phyloP scores from a whole-genome alignment of 2,113 vertebrate species.

The Hyla sarda region DNA sequence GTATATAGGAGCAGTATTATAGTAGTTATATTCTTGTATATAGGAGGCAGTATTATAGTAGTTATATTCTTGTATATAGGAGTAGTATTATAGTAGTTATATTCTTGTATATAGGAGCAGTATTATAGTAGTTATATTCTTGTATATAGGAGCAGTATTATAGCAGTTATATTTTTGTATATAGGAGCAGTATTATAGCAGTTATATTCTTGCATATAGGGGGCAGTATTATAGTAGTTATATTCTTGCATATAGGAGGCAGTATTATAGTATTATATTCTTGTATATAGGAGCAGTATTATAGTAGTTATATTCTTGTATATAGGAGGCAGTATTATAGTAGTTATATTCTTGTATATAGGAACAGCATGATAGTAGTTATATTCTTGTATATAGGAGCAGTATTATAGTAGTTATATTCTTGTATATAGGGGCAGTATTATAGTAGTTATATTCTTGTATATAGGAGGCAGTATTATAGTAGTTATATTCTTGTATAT shows the following conservation, averaged over 20 bases:
- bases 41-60: background rate
- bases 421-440: background rate
- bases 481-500: background rate
- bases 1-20: slow-evolving; percentile 2
- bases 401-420: slow-evolving; percentile 7
- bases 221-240: too few relatives aligned
- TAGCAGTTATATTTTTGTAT: too few relatives aligned
- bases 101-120: background rate
- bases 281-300: slow-evolving; percentile 1
- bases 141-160: too few relatives aligned
- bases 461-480: background rate
- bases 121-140: slow-evolving; percentile 10
- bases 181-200: too few relatives aligned
- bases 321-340: slow-evolving; percentile 9
- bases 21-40: background rate
- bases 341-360: slow-evolving; percentile 1
- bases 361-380: background rate
- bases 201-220: too few relatives aligned
- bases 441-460: slow-evolving; percentile 13
- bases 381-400: background rate
- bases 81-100: slow-evolving; percentile 2
- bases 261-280: too few relatives aligned
- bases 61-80: background rate
- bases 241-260: too few relatives aligned
- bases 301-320: background rate